Conservation (phyloP, 2,888 invertebrate genomes). For the Chymomyza fuscimana region DNA sequence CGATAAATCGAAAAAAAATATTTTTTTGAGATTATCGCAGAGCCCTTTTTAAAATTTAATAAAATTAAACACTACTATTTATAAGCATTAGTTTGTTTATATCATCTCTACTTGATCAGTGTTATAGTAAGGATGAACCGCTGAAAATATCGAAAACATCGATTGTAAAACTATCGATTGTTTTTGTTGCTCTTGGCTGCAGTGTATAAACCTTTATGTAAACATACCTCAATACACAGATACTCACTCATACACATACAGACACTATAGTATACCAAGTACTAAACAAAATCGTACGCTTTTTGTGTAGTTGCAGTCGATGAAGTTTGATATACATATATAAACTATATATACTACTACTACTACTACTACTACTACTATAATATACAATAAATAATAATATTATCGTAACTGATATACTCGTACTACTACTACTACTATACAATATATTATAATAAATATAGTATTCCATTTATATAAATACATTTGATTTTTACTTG, state of each 20-base stretch:
- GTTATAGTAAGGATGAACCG: no score
- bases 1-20: no score
- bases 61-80: no score
- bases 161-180: no score
- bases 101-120: no score
- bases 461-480: slow-evolving; percentile 23
- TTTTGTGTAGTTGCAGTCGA: slow-evolving; percentile 70
- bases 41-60: no score
- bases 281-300: slow-evolving; percentile 50
- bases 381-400: slow-evolving; percentile 37
- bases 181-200: no score
- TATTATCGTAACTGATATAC: slow-evolving; percentile 29
- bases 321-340: slow-evolving; percentile 51
- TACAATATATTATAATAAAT: slow-evolving; percentile 38
- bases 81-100: no score
- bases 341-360: slow-evolving; percentile 24
- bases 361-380: no score
- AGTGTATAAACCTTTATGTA: neutral
- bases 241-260: slow-evolving; percentile 26
- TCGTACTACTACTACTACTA: slow-evolving; percentile 8
- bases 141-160: no score
- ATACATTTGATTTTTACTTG: slow-evolving; percentile 14
- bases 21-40: no score
- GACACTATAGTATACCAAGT: slow-evolving; percentile 10
- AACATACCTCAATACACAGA: neutral